Conservation (phyloP, 2,888 invertebrate species). For the Habrosyne pyritoides region DNA sequence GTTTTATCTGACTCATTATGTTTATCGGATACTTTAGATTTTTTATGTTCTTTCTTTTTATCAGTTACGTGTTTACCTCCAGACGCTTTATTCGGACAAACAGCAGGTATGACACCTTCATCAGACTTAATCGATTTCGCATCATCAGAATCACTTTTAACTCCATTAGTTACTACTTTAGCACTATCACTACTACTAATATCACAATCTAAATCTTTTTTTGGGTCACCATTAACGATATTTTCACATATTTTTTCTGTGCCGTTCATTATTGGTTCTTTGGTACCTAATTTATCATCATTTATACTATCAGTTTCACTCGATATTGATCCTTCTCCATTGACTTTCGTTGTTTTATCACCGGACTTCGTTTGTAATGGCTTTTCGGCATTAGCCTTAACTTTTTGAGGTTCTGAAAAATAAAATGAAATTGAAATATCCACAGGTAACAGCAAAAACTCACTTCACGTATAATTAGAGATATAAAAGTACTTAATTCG, state of each 20-base stretch:
- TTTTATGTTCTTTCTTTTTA: conserved; percentile 69
- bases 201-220: conserved; percentile 79
- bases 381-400: conserved; percentile 61
- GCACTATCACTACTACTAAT: conserved; percentile 79
- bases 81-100: conserved; percentile 48
- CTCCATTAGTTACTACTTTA: conserved; percentile 80
- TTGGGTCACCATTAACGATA: conserved; percentile 71
- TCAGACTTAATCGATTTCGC: conserved; percentile 71
- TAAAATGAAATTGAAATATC: conserved; percentile 7
- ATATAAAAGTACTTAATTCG: no score
- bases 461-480: not conserved
- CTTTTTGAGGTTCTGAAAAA: conserved; percentile 66
- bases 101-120: conserved; percentile 48
- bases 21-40: conserved; percentile 56
- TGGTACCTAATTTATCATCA: conserved; percentile 69
- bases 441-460: not conserved
- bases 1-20: conserved; percentile 59
- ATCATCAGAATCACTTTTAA: conserved; percentile 71
- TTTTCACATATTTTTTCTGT: conserved; percentile 58
- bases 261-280: conserved; percentile 76
- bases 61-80: conserved; percentile 56
- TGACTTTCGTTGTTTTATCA: conserved; percentile 54
- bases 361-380: conserved; percentile 54
- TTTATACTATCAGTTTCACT: conserved; percentile 58
- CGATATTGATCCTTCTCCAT: conserved; percentile 63